Base-by-base conservation (phyloP, 2,113 vertebrate genomes). In the Trogon surrucura region DNA sequence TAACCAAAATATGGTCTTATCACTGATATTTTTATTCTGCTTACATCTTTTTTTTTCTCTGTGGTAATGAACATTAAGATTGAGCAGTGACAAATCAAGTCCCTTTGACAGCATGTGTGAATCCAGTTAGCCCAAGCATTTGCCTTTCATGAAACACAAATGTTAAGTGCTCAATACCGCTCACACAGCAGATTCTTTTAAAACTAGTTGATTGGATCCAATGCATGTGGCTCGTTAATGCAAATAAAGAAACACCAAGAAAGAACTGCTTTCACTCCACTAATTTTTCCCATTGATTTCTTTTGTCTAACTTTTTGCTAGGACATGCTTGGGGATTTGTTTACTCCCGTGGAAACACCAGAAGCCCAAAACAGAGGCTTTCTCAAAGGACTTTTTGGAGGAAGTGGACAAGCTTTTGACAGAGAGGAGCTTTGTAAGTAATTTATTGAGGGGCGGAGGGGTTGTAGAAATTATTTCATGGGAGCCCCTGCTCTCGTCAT, bases 301-400 rank as follows among this genome's bases (percentile, higher is more conserved):
- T 41, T 92, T 65, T 82, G 38, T 89, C 94, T 91, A 70, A 34
- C 94, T 96, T 94, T 96, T 94, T 77, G 32, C 44, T 94, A 99
- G 99, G 99, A 99, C 87, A 99, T 99, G 99, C 98, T 99, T 69
- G 99, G 99, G 73, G 99, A 99, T 96, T 98, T 99, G 92, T 99
- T 99, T 97, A 99, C 98, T 70, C 98, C 99, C 18, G 99, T 99
- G 95, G 99, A 99, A 97, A 99, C 99, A 27, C 99, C 99, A n/a
- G 99, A 99, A 96, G 99, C 99, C 62, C 99, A 99, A 95, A 99
- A 99, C 96, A 98, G 99, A 98, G 99, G 99, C 54, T 99, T 99
- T 96, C 98, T 99, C 44, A 99, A 99, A 95, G 99, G 99, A 67
- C 98, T 99, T 85, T 99, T 99, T 92, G 99, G 99, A 91, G 99